phyloP scores from a whole-genome alignment of 2,113 vertebrate genomes.

The Laticauda colubrina region DNA sequence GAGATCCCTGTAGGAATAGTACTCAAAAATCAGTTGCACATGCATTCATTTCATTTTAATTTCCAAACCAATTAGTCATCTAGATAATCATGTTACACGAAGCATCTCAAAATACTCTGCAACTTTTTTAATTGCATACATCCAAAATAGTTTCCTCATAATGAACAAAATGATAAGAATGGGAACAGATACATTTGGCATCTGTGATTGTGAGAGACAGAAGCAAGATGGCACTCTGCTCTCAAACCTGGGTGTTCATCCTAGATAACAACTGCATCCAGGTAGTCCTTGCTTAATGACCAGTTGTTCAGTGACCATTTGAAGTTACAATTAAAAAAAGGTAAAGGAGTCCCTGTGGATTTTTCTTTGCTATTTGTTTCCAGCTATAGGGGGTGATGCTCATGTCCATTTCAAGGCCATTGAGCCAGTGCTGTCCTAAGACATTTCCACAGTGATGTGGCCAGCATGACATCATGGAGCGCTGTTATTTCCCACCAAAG shows the following conservation, averaged over 20 bases:
- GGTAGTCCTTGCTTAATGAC: background rate
- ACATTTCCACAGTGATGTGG: too few relatives aligned
- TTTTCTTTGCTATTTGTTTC: too few relatives aligned
- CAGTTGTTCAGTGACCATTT: background rate
- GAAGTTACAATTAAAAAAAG: background rate
- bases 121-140: background rate
- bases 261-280: background rate
- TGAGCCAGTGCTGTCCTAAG: too few relatives aligned
- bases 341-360: too few relatives aligned
- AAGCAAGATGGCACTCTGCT: background rate
- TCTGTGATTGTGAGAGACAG: background rate
- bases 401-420: too few relatives aligned
- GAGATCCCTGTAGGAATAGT: background rate
- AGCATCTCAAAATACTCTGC: background rate
- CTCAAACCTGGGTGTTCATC: background rate
- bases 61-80: conserved; percentile 15
- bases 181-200: background rate
- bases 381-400: too few relatives aligned
- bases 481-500: too few relatives aligned
- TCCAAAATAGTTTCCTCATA: background rate
- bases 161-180: conserved; percentile 1
- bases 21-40: background rate
- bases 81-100: background rate
- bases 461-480: too few relatives aligned
- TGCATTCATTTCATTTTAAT: background rate